These are phyloP conservation scores for human (Homo sapiens) DNA, from an alignment of 2,113 vertebrate species.

Conservation along the genomic window DNA sequence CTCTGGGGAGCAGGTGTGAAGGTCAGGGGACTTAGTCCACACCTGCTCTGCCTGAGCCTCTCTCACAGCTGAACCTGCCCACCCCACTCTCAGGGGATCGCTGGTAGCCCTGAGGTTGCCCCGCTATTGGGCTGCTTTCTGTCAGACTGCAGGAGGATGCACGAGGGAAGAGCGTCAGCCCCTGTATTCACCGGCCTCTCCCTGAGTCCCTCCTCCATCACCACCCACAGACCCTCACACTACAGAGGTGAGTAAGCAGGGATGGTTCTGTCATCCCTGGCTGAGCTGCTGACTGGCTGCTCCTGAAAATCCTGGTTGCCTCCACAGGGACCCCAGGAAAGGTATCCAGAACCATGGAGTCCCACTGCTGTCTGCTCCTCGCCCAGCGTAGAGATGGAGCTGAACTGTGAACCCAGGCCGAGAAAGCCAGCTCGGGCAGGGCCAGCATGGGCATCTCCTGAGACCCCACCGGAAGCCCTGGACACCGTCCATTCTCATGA, in stretches of 20 bases:
- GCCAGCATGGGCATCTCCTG: background rate
- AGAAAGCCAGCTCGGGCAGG: background rate
- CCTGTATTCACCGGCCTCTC: fast-evolving
- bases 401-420: background rate
- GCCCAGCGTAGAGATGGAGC: background rate
- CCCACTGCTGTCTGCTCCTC: background rate
- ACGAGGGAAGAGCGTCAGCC: fast-evolving
- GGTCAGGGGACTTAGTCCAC: background rate
- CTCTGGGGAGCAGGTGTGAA: background rate
- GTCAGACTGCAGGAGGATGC: background rate
- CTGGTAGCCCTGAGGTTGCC: background rate
- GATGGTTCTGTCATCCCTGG: background rate
- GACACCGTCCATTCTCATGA: background rate
- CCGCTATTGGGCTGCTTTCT: too few relatives aligned
- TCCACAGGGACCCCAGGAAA: background rate
- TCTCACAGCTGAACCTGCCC: background rate
- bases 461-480: slow-evolving; percentile 25
- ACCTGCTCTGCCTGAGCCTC: background rate
- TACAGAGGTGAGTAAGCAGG: background rate
- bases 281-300: background rate
- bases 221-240: background rate
- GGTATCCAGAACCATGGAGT: background rate
- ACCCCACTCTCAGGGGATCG: background rate
- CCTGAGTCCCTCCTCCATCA: background rate
- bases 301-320: background rate